phyloP scores from a whole-genome alignment of 2,797 vertebrate species.

The Chiropotes sagulatus region DNA sequence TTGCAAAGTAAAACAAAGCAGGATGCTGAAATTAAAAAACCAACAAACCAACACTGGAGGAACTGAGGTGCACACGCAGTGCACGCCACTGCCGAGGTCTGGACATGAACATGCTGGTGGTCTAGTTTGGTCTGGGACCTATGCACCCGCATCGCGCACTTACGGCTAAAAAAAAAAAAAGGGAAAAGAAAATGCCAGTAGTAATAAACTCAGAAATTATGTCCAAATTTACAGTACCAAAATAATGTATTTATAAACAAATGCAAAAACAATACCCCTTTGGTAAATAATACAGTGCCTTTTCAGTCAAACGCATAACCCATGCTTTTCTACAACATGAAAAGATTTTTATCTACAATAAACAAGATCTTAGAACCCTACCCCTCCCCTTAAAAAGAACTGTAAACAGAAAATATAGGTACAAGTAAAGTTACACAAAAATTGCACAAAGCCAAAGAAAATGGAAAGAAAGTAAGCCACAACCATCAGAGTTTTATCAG shows the following conservation, averaged over 20 bases:
- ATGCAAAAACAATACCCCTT: slow-evolving; percentile 82
- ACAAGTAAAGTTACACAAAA: slow-evolving; percentile 52
- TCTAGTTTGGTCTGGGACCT: slow-evolving; percentile 74
- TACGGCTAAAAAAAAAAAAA: slow-evolving; percentile 43
- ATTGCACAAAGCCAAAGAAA: slow-evolving; percentile 70
- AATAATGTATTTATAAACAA: slow-evolving; percentile 86
- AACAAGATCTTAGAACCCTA: slow-evolving; percentile 77
- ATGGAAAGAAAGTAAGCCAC: slow-evolving; percentile 70
- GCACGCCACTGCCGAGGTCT: slow-evolving; percentile 28
- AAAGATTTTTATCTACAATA: slow-evolving; percentile 87
- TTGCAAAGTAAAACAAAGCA: slow-evolving; percentile 65
- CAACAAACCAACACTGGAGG: not conserved
- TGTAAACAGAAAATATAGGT: slow-evolving; percentile 81
- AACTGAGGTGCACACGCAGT: slow-evolving; percentile 49
- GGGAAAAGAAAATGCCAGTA: not conserved
- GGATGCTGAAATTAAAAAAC: slow-evolving; percentile 69
- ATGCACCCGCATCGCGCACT: slow-evolving; percentile 75
- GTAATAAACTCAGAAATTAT: slow-evolving; percentile 74
- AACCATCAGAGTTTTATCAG: slow-evolving; percentile 52
- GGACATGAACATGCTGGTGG: slow-evolving; percentile 82
- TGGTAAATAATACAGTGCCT: slow-evolving; percentile 84
- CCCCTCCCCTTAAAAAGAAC: slow-evolving; percentile 78
- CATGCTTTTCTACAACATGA: slow-evolving; percentile 87
- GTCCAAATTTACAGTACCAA: slow-evolving; percentile 83
- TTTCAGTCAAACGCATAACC: slow-evolving; percentile 82